phyloP scores from a whole-genome alignment of 2,797 vertebrate genomes.

The Sebastes baramenuke region DNA sequence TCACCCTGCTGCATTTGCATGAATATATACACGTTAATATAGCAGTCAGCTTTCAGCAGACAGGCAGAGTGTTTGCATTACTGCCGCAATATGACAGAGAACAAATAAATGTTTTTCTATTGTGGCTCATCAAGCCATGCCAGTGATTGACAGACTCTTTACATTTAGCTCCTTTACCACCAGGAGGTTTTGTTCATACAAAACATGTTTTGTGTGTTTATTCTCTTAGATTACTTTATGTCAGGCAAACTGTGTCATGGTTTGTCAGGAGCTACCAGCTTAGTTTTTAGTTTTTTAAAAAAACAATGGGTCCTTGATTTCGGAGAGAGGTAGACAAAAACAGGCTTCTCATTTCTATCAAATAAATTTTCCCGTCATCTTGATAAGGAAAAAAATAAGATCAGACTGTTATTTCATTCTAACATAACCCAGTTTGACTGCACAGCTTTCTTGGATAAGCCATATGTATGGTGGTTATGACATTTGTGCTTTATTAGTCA shows the following conservation, averaged over 20 bases:
- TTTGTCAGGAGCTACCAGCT: neutral
- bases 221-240: neutral
- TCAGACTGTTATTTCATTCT: neutral
- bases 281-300: neutral
- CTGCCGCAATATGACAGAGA: slow-evolving; percentile 4
- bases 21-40: slow-evolving; percentile 9
- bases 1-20: slow-evolving; percentile 9
- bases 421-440: neutral
- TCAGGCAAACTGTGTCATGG: neutral
- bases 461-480: neutral
- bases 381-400: neutral
- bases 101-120: slow-evolving; percentile 17
- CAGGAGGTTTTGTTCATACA: neutral
- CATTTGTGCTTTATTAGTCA: neutral
- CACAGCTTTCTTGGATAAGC: neutral
- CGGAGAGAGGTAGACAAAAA: neutral
- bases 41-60: neutral
- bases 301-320: neutral
- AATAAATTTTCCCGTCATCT: neutral
- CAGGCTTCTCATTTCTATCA: neutral
- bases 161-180: slow-evolving; percentile 15
- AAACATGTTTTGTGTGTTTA: neutral
- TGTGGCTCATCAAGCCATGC: slow-evolving; percentile 31
- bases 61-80: slow-evolving; percentile 23
- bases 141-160: slow-evolving; percentile 30